Evolutionary conservation across 2,797 vertebrate species (phyloP).

Genomic region (Huso huso): DNA sequence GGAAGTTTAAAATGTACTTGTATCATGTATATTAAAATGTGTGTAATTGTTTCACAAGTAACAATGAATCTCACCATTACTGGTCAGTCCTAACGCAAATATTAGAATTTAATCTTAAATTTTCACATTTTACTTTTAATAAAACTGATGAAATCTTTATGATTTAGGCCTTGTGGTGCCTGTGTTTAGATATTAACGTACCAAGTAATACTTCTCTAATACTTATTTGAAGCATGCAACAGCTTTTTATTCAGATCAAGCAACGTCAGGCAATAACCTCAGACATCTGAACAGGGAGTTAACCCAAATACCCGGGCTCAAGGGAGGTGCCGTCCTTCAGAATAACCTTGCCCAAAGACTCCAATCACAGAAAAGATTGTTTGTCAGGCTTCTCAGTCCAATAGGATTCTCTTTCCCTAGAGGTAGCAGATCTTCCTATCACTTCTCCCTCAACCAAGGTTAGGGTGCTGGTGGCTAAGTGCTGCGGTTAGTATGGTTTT

Average conservation of each 20-base stretch:
- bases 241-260: background rate
- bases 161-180: background rate
- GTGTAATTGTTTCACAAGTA: background rate
- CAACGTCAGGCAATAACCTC: background rate
- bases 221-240: background rate
- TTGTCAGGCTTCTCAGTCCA: background rate
- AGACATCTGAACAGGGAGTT: background rate
- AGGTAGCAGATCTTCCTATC: background rate
- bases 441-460: background rate
- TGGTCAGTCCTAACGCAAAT: background rate
- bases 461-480: background rate
- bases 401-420: conserved; percentile 1
- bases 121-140: background rate
- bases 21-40: background rate
- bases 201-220: background rate
- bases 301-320: background rate
- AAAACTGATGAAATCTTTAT: background rate
- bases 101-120: background rate
- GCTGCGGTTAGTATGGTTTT: too few species aligned
- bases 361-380: background rate
- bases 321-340: conserved; percentile 1
- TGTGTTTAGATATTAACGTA: background rate
- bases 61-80: background rate
- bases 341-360: conserved; percentile 3
- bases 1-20: too few species aligned